Percentiles rank a stretch among this genome's conserved stretches.
Evolutionary conservation across 2,888 invertebrate genomes (phyloP).

Genomic region (Eupithecia pulchellata): DNA sequence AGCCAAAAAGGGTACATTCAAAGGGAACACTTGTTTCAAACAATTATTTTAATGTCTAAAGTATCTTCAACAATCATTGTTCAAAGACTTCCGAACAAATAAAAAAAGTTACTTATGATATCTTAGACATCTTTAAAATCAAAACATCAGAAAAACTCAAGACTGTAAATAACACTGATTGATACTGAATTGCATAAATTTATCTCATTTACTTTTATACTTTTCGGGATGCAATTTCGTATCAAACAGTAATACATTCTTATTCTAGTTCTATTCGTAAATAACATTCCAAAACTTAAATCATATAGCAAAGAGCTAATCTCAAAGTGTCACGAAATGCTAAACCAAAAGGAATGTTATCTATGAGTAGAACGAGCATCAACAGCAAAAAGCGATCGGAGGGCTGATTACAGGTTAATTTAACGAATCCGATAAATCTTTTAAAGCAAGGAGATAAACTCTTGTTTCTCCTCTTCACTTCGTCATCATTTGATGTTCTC

Average conservation of each 20-base stretch:
- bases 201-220: background rate
- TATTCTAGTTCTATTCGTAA: conserved; percentile 23
- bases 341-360: conserved; percentile 11
- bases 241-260: conserved; percentile 15
- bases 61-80: conserved; percentile 19
- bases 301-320: background rate
- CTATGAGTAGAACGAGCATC: conserved; percentile 42
- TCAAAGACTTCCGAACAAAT: background rate
- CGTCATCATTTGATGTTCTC: background rate
- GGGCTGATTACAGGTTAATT: background rate
- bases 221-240: conserved; percentile 26
- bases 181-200: conserved; percentile 22
- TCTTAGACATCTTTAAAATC: conserved; percentile 10
- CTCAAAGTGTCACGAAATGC: background rate
- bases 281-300: conserved; percentile 24
- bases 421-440: background rate
- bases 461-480: background rate
- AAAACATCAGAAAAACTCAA: conserved; percentile 27
- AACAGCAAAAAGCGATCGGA: conserved; percentile 52
- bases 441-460: background rate
- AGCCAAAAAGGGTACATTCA: conserved; percentile 31
- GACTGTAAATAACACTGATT: conserved; percentile 13
- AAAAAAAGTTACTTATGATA: conserved; percentile 13
- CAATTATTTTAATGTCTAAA: conserved; percentile 20
- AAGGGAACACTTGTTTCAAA: conserved; percentile 26